A percentile compares a stretch with the other conserved stretches of the same genome.
Evolutionary conservation across 2,113 vertebrate genomes (phyloP).

Genomic region (Hippocampus comes): DNA sequence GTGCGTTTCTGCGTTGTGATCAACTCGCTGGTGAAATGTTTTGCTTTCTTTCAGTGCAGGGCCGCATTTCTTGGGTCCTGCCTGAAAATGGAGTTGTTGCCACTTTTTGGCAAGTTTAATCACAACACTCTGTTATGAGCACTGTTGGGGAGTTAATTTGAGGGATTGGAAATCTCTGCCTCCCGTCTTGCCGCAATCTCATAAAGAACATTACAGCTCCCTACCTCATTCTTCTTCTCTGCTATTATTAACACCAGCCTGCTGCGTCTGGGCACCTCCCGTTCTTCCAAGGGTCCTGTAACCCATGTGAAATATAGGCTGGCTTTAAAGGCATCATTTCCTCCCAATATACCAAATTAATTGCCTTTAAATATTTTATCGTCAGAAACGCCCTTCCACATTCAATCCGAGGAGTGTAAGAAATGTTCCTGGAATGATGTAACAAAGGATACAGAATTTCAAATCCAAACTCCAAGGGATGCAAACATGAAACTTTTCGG

Average conservation of each 20-base stretch:
- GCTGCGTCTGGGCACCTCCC: not conserved
- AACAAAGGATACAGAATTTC: not conserved
- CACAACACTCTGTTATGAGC: conserved; percentile 27
- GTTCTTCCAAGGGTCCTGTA: conserved; percentile 1
- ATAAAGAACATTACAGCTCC: conserved; percentile 30
- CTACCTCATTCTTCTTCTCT: not conserved
- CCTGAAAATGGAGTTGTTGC: conserved; percentile 34
- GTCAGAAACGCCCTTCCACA: not conserved
- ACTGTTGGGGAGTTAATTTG: conserved; percentile 33
- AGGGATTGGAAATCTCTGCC: conserved; percentile 8
- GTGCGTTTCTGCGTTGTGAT: not conserved
- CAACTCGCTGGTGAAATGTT: conserved; percentile 9
- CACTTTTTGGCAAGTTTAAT: conserved; percentile 24
- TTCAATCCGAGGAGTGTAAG: not conserved
- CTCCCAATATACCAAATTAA: not conserved
- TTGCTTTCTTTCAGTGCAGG: conserved; percentile 15
- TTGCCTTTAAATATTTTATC: not conserved
- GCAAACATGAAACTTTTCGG: too few species aligned
- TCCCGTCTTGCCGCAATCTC: conserved; percentile 40
- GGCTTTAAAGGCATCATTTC: not conserved
- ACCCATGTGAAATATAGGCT: not conserved
- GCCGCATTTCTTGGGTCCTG: not conserved
- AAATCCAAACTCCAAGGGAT: not conserved
- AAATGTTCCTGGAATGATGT: not conserved
- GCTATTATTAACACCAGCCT: conserved; percentile 19